These are phyloP conservation scores for Rhadinocentrus ornatus DNA, from an alignment of 2,797 vertebrate genomes.

Conservation along the genomic window DNA sequence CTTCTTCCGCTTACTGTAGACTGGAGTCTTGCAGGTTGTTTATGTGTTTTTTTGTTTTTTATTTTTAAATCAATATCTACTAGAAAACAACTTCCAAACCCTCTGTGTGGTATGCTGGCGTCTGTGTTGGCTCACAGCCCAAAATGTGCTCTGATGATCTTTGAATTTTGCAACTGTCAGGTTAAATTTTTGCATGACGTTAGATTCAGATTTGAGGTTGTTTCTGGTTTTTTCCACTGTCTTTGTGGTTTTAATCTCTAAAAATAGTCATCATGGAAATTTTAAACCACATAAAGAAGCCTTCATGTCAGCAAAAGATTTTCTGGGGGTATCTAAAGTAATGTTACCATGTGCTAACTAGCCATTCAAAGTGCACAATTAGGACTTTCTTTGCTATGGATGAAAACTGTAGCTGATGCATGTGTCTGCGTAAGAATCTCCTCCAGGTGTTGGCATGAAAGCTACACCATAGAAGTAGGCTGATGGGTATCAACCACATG, in stretches of 20 bases:
- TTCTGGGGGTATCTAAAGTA: slow-evolving; percentile 7
- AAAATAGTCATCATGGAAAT: neutral
- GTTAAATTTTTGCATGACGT: slow-evolving; percentile 16
- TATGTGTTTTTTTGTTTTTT: slow-evolving; percentile 4
- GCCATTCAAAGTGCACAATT: slow-evolving; percentile 7
- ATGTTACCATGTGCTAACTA: slow-evolving; percentile 2
- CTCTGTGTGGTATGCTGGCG: slow-evolving; percentile 60
- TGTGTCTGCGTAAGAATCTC: slow-evolving; percentile 16
- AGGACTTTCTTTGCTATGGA: slow-evolving; percentile 10
- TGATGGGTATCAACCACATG: slow-evolving; percentile 25
- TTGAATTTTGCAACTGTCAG: slow-evolving; percentile 56
- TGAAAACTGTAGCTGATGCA: slow-evolving; percentile 14
- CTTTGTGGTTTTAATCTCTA: slow-evolving; percentile 8
- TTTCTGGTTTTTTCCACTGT: neutral
- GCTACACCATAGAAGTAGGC: slow-evolving; percentile 34
- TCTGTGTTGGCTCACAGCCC: slow-evolving; percentile 62
- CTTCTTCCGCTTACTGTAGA: slow-evolving; percentile 74
- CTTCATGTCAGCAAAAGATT: slow-evolving; percentile 18
- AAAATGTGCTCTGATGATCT: slow-evolving; percentile 58
- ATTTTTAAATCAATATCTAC: slow-evolving; percentile 61
- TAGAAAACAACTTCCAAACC: slow-evolving; percentile 63
- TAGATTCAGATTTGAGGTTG: slow-evolving; percentile 9
- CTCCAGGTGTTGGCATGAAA: slow-evolving; percentile 32
- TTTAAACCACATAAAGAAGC: slow-evolving; percentile 7
- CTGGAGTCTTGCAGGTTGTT: slow-evolving; percentile 65